Conservation (phyloP, 2,797 vertebrate species). For the Betta splendens region DNA sequence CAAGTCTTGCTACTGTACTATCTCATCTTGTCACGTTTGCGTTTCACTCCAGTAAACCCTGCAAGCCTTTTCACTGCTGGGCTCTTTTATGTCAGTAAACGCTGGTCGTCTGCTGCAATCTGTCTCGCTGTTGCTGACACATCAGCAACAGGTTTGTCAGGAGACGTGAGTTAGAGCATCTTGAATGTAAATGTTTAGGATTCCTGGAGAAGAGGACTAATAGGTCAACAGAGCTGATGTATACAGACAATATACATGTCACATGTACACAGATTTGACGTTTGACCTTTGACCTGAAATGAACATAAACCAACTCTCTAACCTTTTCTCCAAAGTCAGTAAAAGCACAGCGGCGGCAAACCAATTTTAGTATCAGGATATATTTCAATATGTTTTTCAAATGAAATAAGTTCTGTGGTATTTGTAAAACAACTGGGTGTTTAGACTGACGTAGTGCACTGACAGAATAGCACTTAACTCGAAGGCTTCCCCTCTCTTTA, state of each 20-base stretch:
- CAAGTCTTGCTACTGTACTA: too few species aligned
- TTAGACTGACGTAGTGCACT: constrained; percentile 41
- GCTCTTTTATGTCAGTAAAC: too few species aligned
- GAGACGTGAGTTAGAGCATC: constrained; percentile 4
- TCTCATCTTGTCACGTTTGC: too few species aligned
- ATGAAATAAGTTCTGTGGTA: constrained; percentile 37
- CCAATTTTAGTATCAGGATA: constrained; percentile 8
- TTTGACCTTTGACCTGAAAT: constrained; percentile 28
- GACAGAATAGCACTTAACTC: constrained; percentile 44
- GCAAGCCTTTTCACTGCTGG: too few species aligned
- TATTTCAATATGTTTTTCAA: constrained; percentile 4
- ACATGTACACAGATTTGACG: constrained; percentile 24
- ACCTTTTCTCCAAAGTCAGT: constrained; percentile 4
- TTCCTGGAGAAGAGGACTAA: background rate
- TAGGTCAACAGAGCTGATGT: background rate
- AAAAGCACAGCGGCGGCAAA: background rate
- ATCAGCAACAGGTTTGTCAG: background rate
- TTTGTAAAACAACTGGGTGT: constrained; percentile 15
- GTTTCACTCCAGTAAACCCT: too few species aligned
- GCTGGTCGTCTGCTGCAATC: too few species aligned
- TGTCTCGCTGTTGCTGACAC: too few species aligned
- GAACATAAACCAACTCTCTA: constrained; percentile 4
- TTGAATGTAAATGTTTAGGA: constrained; percentile 2
- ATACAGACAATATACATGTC: constrained; percentile 16
- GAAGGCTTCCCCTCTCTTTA: constrained; percentile 14